These are phyloP conservation scores for Psococerastis gibbosa DNA, from an alignment of 2,888 invertebrate species.

Conservation along the genomic window DNA sequence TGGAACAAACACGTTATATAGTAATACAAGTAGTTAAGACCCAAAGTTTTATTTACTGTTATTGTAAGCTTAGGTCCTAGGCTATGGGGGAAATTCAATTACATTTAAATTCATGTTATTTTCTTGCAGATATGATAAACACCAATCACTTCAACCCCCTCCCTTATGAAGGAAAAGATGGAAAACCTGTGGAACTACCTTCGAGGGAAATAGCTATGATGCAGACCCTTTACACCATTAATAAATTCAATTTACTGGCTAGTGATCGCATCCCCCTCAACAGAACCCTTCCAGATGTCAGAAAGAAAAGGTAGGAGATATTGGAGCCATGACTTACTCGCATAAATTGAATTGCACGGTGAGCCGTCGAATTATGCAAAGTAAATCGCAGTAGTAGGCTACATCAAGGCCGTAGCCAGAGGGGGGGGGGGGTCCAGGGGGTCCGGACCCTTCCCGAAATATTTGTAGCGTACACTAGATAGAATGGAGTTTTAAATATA, in stretches of 20 bases:
- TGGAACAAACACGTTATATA: no score
- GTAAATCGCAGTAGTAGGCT: background rate
- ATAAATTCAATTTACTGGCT: slow-evolving; percentile 72
- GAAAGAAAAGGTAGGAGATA: slow-evolving; percentile 60
- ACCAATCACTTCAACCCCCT: slow-evolving; percentile 59
- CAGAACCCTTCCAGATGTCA: slow-evolving; percentile 62
- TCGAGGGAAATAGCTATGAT: slow-evolving; percentile 54
- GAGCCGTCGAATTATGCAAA: background rate
- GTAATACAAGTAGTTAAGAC: no score
- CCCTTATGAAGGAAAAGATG: slow-evolving; percentile 54
- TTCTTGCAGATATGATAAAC: slow-evolving; percentile 42
- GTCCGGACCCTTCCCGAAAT: no score
- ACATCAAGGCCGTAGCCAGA: no score
- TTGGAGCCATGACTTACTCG: no score
- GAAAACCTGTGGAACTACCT: slow-evolving; percentile 58
- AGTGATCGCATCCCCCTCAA: slow-evolving; percentile 77
- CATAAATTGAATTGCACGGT: background rate
- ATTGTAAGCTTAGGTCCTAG: no score
- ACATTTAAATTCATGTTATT: no score
- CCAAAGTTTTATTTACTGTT: no score
- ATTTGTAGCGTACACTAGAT: no score
- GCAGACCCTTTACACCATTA: slow-evolving; percentile 61
- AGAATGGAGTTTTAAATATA: no score
- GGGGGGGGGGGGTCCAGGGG: no score
- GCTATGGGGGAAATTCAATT: no score